These are phyloP conservation scores for Microctonus aethiopoides DNA, from an alignment of 2,888 invertebrate genomes.

Conservation along the genomic window DNA sequence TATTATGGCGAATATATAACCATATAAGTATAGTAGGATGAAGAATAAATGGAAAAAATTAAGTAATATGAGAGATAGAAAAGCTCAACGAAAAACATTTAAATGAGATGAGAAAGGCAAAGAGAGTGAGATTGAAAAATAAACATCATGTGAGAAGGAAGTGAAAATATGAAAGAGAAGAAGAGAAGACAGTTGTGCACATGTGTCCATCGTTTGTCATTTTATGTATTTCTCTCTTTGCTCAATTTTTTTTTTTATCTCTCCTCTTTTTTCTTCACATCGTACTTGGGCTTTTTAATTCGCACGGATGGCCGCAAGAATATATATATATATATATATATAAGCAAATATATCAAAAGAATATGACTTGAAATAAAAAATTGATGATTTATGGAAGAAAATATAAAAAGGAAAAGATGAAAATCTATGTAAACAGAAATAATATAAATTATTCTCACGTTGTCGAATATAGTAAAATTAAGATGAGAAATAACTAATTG, in stretches of 20 bases:
- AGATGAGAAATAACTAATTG: conserved; percentile 28
- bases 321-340: background rate
- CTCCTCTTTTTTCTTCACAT: background rate
- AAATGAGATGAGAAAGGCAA: conserved; percentile 10
- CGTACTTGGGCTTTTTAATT: background rate
- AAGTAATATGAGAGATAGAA: conserved; percentile 16
- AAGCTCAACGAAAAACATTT: background rate
- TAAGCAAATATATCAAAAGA: background rate
- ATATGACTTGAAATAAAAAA: background rate
- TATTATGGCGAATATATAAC: conserved; percentile 4
- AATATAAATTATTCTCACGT: background rate
- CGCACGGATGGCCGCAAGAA: background rate
- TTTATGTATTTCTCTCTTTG: conserved; percentile 54
- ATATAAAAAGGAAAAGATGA: conserved; percentile 21
- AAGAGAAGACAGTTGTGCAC: conserved; percentile 46
- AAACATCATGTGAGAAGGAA: background rate
- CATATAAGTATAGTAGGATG: background rate
- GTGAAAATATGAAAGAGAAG: conserved; percentile 8
- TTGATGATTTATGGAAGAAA: background rate
- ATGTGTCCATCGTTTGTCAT: conserved; percentile 60
- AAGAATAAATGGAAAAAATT: conserved; percentile 34
- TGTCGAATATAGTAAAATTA: background rate
- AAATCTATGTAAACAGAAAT: background rate
- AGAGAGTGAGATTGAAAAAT: background rate
- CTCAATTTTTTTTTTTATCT: conserved; percentile 25